Evolutionary conservation across 2,113 vertebrate species (phyloP).

Genomic region (Chloropsis cyanopogon): DNA sequence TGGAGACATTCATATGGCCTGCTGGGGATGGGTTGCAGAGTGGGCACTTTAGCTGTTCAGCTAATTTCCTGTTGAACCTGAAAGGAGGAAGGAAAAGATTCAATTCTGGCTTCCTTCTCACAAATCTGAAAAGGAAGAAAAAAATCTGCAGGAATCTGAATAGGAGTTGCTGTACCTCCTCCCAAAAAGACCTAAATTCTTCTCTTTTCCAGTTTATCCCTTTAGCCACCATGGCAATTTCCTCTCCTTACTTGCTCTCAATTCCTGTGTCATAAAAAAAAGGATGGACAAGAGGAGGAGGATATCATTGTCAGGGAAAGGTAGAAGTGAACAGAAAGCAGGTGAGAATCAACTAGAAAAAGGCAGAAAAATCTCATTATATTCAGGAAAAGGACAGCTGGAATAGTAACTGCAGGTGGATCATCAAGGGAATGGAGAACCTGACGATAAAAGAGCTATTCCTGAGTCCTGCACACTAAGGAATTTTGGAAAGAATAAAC

Average conservation of each 20-base stretch:
- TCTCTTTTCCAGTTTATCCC: background rate
- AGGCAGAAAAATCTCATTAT: background rate
- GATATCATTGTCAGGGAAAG: background rate
- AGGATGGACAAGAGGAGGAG: background rate
- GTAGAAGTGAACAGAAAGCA: background rate
- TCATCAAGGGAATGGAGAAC: background rate
- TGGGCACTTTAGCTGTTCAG: background rate
- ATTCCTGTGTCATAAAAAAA: background rate
- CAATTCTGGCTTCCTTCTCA: background rate
- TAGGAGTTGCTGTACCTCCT: background rate
- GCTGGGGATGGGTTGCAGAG: background rate
- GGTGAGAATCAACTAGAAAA: background rate
- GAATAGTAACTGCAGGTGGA: background rate
- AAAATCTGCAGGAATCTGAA: background rate
- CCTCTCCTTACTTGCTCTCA: background rate
- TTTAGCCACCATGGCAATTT: background rate
- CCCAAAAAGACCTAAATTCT: background rate
- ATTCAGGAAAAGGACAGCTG: background rate
- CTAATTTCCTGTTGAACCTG: conserved; percentile 12
- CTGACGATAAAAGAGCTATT: background rate
- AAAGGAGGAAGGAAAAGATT: background rate
- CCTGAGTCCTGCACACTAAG: background rate
- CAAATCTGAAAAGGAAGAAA: background rate
- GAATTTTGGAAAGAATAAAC: conserved; percentile 20
- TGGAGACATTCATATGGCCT: background rate